These are phyloP conservation scores for Oscheius sp. DNA, from an alignment of 2,888 invertebrate species.

Conservation along the genomic window DNA sequence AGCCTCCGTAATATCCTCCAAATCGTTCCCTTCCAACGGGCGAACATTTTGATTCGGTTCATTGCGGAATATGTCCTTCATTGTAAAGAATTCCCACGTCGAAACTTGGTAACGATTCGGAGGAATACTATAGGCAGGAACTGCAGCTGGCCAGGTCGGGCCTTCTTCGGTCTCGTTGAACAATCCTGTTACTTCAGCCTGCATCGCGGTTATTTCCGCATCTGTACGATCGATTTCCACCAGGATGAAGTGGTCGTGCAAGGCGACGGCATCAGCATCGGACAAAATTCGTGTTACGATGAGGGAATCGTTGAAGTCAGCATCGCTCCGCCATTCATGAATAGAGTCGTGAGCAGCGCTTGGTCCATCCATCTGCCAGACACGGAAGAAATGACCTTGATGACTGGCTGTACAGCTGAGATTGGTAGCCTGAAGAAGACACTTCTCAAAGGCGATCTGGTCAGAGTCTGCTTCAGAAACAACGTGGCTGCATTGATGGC, in stretches of 20 bases:
- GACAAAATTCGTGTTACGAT: constrained; percentile 75
- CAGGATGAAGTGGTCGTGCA: constrained; percentile 72
- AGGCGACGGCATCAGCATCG: constrained; percentile 74
- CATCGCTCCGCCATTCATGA: constrained; percentile 48
- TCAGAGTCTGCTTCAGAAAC: constrained; percentile 54
- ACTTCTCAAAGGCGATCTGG: constrained; percentile 67
- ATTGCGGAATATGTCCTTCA: constrained; percentile 84
- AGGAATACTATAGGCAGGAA: constrained; percentile 80
- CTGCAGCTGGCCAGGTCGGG: constrained; percentile 83
- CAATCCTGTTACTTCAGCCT: constrained; percentile 75
- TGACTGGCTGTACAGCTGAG: constrained; percentile 57
- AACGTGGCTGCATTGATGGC: constrained; percentile 59
- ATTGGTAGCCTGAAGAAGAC: constrained; percentile 66
- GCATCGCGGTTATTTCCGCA: constrained; percentile 74
- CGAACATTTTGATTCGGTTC: constrained; percentile 83
- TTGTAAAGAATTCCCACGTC: constrained; percentile 88
- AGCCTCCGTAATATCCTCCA: constrained; percentile 81
- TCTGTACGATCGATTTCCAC: constrained; percentile 61
- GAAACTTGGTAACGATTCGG: constrained; percentile 80
- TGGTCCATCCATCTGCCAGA: constrained; percentile 55
- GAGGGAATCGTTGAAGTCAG: constrained; percentile 68
- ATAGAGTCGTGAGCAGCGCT: constrained; percentile 58
- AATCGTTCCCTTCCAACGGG: constrained; percentile 76
- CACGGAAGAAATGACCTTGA: constrained; percentile 52
- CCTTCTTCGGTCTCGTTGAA: constrained; percentile 74